Evolutionary conservation across 2,113 vertebrate species (phyloP).

Genomic region (Ophthalmolycus amberensis): DNA sequence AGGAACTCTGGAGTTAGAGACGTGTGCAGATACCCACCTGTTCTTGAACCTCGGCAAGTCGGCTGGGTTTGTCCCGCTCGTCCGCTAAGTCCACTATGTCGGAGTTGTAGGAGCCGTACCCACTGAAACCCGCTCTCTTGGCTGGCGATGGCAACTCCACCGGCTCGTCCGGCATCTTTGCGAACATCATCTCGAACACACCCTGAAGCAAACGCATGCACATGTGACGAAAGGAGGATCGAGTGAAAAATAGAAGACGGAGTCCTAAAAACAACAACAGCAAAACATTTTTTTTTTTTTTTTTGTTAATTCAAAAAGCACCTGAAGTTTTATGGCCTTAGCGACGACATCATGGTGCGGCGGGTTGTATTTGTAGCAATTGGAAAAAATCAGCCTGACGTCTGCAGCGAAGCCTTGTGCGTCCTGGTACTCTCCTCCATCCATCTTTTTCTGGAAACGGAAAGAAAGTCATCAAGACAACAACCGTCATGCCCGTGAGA

Average conservation of each 20-base stretch:
- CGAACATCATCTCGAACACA: conserved; percentile 96
- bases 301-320: conserved; percentile 60
- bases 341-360: conserved; percentile 92
- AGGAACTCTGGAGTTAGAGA: neutral
- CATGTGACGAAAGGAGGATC: neutral
- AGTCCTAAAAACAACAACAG: neutral
- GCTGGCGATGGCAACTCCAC: conserved; percentile 74
- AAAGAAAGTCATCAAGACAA: neutral
- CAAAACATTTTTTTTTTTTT: too few species aligned
- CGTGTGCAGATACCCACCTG: conserved; percentile 82
- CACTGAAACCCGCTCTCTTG: conserved; percentile 85
- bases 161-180: conserved; percentile 93
- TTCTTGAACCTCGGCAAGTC: conserved; percentile 91
- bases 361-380: conserved; percentile 99
- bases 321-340: conserved; percentile 95
- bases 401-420: conserved; percentile 93
- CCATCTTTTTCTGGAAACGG: conserved; percentile 91
- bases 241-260: neutral
- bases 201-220: conserved; percentile 78
- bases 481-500: accelerated
- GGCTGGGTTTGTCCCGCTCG: conserved; percentile 82
- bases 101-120: conserved; percentile 82
- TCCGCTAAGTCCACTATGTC: conserved; percentile 89
- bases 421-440: conserved; percentile 90
- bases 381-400: conserved; percentile 97